These are phyloP conservation scores for Oscheius myriophilus DNA, from an alignment of 2,888 invertebrate genomes.

Conservation along the genomic window DNA sequence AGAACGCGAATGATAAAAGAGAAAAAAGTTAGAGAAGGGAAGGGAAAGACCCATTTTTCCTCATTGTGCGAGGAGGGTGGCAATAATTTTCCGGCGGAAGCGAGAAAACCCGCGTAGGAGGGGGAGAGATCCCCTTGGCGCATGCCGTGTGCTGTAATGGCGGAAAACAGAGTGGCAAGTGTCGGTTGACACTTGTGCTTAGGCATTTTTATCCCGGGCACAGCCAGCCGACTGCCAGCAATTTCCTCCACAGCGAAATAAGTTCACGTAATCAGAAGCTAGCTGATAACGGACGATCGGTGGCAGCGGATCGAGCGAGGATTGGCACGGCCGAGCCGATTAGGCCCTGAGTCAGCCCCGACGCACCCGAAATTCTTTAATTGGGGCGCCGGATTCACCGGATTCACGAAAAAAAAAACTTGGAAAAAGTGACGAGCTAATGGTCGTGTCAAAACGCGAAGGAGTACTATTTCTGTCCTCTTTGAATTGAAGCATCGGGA, in stretches of 20 bases:
- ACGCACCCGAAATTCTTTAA: background rate
- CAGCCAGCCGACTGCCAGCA: no score
- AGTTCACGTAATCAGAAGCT: no score
- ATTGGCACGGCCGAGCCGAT: no score
- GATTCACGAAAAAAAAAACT: background rate
- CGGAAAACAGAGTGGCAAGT: conserved; percentile 31
- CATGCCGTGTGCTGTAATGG: conserved; percentile 28
- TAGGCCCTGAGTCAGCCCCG: background rate
- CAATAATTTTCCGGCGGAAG: no score
- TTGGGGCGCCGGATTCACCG: background rate
- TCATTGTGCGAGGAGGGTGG: no score
- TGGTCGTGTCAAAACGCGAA: background rate
- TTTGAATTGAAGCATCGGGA: background rate
- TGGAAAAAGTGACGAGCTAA: background rate
- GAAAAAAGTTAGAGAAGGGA: no score
- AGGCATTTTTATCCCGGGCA: conserved; percentile 20
- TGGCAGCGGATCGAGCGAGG: no score
- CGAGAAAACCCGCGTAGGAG: conserved; percentile 21
- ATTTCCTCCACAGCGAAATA: no score
- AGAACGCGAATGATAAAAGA: no score
- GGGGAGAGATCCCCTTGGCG: conserved; percentile 23
- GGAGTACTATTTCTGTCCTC: background rate
- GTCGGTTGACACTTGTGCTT: conserved; percentile 30
- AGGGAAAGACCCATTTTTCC: no score
- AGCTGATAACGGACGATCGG: background rate